Base-by-base conservation (phyloP, 2,113 vertebrate species). In the Syngnathus floridae region DNA sequence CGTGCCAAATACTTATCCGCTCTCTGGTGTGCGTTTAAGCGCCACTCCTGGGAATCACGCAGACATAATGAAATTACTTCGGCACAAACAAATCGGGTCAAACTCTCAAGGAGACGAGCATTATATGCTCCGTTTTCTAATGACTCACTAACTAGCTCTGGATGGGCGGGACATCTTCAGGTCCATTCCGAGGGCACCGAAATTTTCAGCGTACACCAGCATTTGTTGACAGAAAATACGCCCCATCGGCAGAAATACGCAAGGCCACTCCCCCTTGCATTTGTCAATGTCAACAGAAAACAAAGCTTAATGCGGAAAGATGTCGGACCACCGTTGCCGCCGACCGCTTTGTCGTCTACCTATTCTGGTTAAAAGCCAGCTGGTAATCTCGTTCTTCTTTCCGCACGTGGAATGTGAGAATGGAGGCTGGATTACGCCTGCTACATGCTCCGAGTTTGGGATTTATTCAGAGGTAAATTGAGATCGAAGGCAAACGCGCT, bases 381-480 rank as follows among this genome's bases (percentile, higher is more conserved):
- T 72, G 78, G 71, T 90, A 91, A 92, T 93, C 90, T 90, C 83
- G 79, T 70, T 46, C 56, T 67, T 60, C 52, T 60, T 21, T 36
- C 58, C 70, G 51, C 49, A 60, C 88, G 87, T 83, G 79, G 90
- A 88, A 63, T 62, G 85, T 82, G 79, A 6, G 85, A 91, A 92
- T 92, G 87, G 84, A 88, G 68, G 60, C 83, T 75, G 65, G 87
- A 82, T 94, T 94, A 94, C 89, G 82, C 3, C 88, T 77, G 75
- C 83, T 90, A 90, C 88, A 79, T 85, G 88, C 82, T 85, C 80
- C 79, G 84, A 88, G 93, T 87, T 91, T 90, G 85, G 90, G 86
- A 88, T 90, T 83, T 85, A 85, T 88, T 91, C 84, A 72, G 88
- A 78, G 83, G 91, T 92, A 94, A 94, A 94, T 94, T 95, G 91